Base-by-base conservation (phyloP, 2,888 invertebrate genomes). In the Netelia fuscicornis region DNA sequence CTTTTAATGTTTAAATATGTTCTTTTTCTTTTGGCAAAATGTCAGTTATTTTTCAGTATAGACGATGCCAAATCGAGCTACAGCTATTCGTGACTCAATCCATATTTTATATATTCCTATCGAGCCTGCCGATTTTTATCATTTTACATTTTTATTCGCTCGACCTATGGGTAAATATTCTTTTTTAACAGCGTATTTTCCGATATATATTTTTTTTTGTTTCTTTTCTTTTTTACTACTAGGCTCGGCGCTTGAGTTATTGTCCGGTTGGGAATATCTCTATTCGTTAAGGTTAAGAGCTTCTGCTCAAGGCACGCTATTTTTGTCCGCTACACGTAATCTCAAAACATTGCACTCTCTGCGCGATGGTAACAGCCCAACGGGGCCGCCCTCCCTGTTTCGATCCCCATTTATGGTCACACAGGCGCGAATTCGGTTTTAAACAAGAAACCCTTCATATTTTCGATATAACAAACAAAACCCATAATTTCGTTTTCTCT, bases 271-370 rank as follows among this genome's bases (percentile, higher is more conserved):
- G 74, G 67, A 68, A 70, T 71, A 64, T 70, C 76, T 70, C 58
- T 70, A 76, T 81, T 81, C 81, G 76, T 76, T 81, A 81, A 81
- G 75, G 81, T 81, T 81, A 81, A 81, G 76, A 70, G 70, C 81
- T 81, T 75, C 76, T 75, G 75, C 76, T 81, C 81, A 71, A 76
- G 76, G 70, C 76, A 56, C 76, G 76, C 81, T 81, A 81, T 81
- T 81, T 81, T 81, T 48, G 71, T 76, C 81, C 54, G 71, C 81
- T 81, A 86, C 86, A 83, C 86, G 86, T 86, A 86, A 86, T 83
- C 86, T 82, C 81, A 86, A 86, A 86, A 83, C 86, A 86, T 86
- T 86, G 86, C 86, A 83, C 86, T 83, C 86, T 79, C 65, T 68
- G 80, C 74, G 76, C 44, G 65, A 76, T 76, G 76, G 70, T 70